Evolutionary conservation across 2,113 vertebrate genomes (phyloP), one percentile per base, ranked within the genome.

Genomic region (Gila orcuttii): DNA sequence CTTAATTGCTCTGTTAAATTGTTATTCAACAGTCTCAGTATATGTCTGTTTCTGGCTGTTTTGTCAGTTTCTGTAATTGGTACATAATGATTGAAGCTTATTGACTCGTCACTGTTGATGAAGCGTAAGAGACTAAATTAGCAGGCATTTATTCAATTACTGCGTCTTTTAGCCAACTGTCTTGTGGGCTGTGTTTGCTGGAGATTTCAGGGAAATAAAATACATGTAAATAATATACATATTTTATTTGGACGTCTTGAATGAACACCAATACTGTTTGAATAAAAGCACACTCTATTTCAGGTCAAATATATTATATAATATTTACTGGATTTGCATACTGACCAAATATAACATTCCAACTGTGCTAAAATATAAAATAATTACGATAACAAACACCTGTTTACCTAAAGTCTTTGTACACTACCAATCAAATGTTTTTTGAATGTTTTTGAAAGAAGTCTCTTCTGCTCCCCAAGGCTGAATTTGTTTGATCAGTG

Each of bases 41-140:
- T 47, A 88, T 69, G 77, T 82, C 79, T 73, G 39, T 74, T 77
- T 88, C 68, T 13, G n/a, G 73, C 17, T 79, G 42, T 79, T 88
- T 82, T 85, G 64, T 85, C 83, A 85, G 73, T 50, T 78, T 82
- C 74, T 85, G 79, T 86, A 73, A 69, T 73, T 82, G 84, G 76
- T 80, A 28, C 79, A 76, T 62, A 85, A 69, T 85, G 39, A 76
- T 82, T 82, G 36, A 33, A 66, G 45, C 36, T 33, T 59, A 77
- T 77, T 87, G 33, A 69, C 59, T 77, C 17, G 47, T 71, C 60
- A 45, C 28, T 52, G 23, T 74, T 82, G 47, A 69, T 76, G 84
- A 75, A 75, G 62, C 59, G 21, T 77, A 59, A 81, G 66, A 68
- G 50, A 71, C 62, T 5, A 42, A 57, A 82, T 85, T 73, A 73